Evolutionary conservation across 1,140 invertebrate species (phyloP).

Genomic region (Eriocheir sinensis): DNA sequence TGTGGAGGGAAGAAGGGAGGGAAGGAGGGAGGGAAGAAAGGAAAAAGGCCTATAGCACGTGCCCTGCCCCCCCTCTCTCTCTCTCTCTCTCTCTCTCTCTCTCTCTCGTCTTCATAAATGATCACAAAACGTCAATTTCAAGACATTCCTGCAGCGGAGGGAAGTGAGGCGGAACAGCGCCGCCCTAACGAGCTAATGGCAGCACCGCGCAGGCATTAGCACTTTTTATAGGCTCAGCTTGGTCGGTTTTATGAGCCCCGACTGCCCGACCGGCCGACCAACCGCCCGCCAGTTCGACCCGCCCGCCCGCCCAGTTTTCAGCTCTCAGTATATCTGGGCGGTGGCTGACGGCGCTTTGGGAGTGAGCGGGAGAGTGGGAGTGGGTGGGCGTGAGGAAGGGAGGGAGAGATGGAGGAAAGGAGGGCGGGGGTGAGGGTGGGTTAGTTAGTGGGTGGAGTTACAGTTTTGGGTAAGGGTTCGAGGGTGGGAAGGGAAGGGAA

Average conservation of each 20-base stretch:
- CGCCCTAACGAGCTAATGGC: neutral
- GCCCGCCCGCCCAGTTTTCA: too few species aligned
- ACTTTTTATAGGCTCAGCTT: neutral
- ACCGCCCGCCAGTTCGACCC: too few species aligned
- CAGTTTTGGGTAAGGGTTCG: neutral
- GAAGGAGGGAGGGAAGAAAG: neutral
- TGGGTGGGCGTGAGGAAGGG: neutral
- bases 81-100: neutral
- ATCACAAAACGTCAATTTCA: neutral
- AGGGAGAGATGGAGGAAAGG: neutral
- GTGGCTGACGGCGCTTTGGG: neutral
- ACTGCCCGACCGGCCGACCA: too few species aligned
- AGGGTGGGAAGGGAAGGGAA: neutral
- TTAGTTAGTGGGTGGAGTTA: neutral
- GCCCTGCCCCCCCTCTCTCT: neutral
- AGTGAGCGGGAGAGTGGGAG: constrained; percentile 35
- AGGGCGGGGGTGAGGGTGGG: neutral
- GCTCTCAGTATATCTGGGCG: neutral
- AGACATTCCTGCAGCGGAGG: neutral
- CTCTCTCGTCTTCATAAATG: neutral
- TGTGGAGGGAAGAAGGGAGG: neutral
- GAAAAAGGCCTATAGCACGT: neutral
- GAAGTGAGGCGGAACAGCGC: constrained; percentile 29
- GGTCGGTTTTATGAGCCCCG: neutral
- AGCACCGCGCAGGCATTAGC: neutral